Evolutionary conservation across 2,113 vertebrate species (phyloP).

Genomic region (Pitta sordida): DNA sequence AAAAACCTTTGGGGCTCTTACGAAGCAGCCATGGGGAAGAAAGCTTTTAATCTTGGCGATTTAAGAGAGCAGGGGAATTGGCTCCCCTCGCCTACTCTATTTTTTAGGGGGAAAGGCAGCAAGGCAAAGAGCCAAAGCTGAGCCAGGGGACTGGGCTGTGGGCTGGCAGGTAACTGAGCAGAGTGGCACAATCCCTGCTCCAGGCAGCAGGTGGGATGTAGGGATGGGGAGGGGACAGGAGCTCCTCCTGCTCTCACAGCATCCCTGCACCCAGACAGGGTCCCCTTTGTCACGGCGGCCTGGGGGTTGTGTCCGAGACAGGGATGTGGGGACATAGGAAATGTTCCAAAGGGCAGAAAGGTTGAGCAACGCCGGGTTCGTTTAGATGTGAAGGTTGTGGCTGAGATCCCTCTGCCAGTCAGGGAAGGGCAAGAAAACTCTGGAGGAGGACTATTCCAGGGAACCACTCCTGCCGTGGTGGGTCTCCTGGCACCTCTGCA

Average conservation of each 20-base stretch:
- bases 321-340: background rate
- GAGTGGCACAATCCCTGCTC: background rate
- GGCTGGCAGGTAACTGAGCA: background rate
- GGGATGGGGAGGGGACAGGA: background rate
- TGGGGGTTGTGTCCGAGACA: background rate
- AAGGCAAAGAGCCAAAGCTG: background rate
- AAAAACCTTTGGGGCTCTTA: background rate
- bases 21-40: background rate
- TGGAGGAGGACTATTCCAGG: background rate
- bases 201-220: background rate
- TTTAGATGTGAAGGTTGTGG: background rate
- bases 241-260: background rate
- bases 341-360: background rate
- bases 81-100: background rate
- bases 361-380: background rate
- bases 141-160: background rate
- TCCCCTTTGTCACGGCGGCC: background rate
- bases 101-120: background rate
- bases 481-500: background rate
- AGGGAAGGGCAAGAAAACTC: background rate
- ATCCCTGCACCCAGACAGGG: fast-evolving
- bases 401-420: background rate
- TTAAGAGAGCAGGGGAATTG: background rate
- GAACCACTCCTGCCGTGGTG: background rate
- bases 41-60: background rate